phyloP scores from a whole-genome alignment of 2,888 invertebrate genomes.

The Cosmorhoe ocellata region DNA sequence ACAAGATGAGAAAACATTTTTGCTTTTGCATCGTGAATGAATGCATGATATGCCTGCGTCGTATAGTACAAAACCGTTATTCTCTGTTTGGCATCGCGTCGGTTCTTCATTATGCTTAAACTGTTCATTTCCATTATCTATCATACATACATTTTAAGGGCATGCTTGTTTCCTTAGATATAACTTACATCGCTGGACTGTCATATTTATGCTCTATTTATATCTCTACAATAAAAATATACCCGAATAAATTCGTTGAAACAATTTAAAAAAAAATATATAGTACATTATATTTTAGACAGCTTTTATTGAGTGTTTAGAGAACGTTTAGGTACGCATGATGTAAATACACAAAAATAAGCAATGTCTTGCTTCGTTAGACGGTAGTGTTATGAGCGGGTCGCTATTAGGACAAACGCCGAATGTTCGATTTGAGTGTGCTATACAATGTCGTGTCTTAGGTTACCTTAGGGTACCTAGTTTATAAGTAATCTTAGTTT shows the following conservation, averaged over 20 bases:
- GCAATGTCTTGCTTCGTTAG: conserved; percentile 58
- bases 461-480: no score
- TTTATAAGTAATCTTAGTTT: conserved; percentile 27
- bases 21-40: conserved; percentile 33
- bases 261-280: conserved; percentile 8
- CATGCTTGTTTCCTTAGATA: conserved; percentile 44
- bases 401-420: conserved; percentile 40
- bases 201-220: conserved; percentile 30
- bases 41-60: conserved; percentile 3
- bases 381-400: conserved; percentile 53
- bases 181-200: conserved; percentile 44
- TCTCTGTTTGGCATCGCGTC: conserved; percentile 38
- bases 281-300: conserved; percentile 39
- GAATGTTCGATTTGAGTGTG: conserved; percentile 60
- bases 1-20: conserved; percentile 41
- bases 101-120: conserved; percentile 40
- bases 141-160: conserved; percentile 39
- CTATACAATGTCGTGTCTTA: conserved; percentile 51
- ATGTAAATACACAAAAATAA: conserved; percentile 59
- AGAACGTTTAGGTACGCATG: conserved; percentile 66
- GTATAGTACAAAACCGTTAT: conserved; percentile 39
- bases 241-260: not conserved
- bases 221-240: conserved; percentile 8
- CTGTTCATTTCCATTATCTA: conserved; percentile 38
- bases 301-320: conserved; percentile 54